These are phyloP conservation scores for Drosophila lacicola DNA, from an alignment of 2,888 invertebrate species.

Conservation along the genomic window DNA sequence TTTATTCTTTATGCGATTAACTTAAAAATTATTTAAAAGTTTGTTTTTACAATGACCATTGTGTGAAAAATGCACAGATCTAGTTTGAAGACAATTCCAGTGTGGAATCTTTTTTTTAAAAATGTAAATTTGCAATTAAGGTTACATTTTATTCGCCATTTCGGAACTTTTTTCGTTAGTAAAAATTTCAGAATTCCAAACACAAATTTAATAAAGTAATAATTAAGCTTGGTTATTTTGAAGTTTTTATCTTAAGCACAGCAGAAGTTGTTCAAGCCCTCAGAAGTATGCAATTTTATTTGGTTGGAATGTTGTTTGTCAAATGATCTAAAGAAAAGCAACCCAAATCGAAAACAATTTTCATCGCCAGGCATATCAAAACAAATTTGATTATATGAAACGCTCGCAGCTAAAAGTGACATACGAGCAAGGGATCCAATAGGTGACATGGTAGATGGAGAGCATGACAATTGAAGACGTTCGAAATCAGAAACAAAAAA, in stretches of 20 bases:
- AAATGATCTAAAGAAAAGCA: slow-evolving; percentile 47
- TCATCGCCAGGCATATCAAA: slow-evolving; percentile 30
- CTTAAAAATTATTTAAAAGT: too few species aligned
- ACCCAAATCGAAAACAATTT: slow-evolving; percentile 49
- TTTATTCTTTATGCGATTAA: too few species aligned
- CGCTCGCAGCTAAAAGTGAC: slow-evolving; percentile 59
- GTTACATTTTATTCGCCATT: too few species aligned
- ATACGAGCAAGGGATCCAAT: slow-evolving; percentile 19
- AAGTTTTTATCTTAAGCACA: neutral
- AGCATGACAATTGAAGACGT: slow-evolving; percentile 32
- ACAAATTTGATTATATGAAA: slow-evolving; percentile 65
- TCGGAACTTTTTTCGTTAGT: too few species aligned
- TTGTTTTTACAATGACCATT: too few species aligned
- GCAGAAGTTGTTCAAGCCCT: slow-evolving; percentile 19
- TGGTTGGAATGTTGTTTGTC: slow-evolving; percentile 18
- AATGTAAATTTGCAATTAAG: too few species aligned
- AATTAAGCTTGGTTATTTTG: neutral
- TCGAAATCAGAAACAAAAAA: slow-evolving; percentile 14
- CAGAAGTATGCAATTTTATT: slow-evolving; percentile 57
- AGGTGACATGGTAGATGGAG: slow-evolving; percentile 8
- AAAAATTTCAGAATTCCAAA: too few species aligned
- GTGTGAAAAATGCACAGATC: too few species aligned
- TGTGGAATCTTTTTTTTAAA: too few species aligned
- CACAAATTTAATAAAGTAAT: too few species aligned
- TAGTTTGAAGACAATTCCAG: too few species aligned